Percentiles rank a stretch among this genome's conserved stretches.
Evolutionary conservation across 2,113 vertebrate genomes (phyloP).

Genomic region (Phaetusa simplex): DNA sequence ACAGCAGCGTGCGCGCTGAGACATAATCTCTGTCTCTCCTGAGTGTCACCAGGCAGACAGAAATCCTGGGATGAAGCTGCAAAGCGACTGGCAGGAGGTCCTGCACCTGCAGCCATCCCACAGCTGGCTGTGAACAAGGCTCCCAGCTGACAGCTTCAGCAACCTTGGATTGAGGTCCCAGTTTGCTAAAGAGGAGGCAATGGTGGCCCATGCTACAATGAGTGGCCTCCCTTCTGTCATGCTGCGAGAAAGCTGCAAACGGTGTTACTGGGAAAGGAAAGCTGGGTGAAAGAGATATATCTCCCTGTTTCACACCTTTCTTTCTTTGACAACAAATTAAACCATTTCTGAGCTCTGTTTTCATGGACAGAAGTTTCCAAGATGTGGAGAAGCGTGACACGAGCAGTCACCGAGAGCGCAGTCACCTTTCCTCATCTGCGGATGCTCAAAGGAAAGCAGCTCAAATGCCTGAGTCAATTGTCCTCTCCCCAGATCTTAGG

Average conservation of each 20-base stretch:
- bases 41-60: not conserved
- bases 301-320: not conserved
- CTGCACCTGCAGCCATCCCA: rapidly evolving
- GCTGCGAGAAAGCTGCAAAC: not conserved
- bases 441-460: not conserved
- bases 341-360: not conserved
- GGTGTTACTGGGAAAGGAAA: not conserved
- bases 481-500: not conserved
- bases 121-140: not conserved
- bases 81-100: not conserved
- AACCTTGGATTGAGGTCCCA: not conserved
- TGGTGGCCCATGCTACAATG: not conserved
- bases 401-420: not conserved
- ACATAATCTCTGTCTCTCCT: not conserved
- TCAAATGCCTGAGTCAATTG: not conserved
- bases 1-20: rapidly evolving
- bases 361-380: not conserved
- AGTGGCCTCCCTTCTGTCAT: not conserved
- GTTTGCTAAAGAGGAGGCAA: not conserved
- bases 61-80: not conserved
- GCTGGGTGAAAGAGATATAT: not conserved
- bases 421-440: not conserved
- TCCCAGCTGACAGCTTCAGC: not conserved
- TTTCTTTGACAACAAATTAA: not conserved
- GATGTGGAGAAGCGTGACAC: not conserved